These are phyloP conservation scores for Rhyacophila evoluta DNA, from an alignment of 2,888 invertebrate species.

Conservation along the genomic window DNA sequence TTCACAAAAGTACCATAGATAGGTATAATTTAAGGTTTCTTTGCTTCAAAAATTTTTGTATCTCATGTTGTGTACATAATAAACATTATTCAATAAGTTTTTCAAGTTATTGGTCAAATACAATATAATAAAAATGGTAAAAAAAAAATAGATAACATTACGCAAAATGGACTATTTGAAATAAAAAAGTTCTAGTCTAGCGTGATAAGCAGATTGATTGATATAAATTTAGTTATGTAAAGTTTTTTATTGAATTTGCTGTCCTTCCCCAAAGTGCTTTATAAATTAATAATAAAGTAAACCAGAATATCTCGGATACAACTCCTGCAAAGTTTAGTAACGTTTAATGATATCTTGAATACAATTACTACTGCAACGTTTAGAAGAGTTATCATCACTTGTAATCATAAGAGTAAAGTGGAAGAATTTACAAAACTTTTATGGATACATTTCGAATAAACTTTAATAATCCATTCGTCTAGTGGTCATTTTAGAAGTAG, in stretches of 20 bases:
- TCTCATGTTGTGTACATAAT: constrained; percentile 46
- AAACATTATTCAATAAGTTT: constrained; percentile 38
- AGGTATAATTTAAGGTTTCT: constrained; percentile 40
- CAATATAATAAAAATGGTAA: constrained; percentile 32
- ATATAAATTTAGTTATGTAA: constrained; percentile 50
- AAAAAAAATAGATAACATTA: constrained; percentile 42
- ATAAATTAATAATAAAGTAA: constrained; percentile 65
- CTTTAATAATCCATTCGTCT: constrained; percentile 35
- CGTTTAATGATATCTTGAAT: constrained; percentile 31
- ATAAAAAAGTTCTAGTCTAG: constrained; percentile 51
- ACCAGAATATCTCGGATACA: constrained; percentile 37
- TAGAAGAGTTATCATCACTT: constrained; percentile 31
- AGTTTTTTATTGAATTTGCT: constrained; percentile 73
- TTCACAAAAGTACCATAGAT: constrained; percentile 30
- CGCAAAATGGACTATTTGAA: constrained; percentile 40
- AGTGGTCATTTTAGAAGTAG: constrained; percentile 38
- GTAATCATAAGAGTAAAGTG: constrained; percentile 34
- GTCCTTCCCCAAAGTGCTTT: constrained; percentile 74
- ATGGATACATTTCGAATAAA: constrained; percentile 31
- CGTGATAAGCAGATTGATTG: constrained; percentile 33
- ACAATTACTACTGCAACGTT: constrained; percentile 34
- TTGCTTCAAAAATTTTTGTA: constrained; percentile 41
- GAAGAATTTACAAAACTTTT: constrained; percentile 27
- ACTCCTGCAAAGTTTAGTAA: constrained; percentile 38
- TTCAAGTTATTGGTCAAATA: constrained; percentile 35